These are phyloP conservation scores for Tenualosa thibaudeaui DNA, from an alignment of 2,797 vertebrate genomes.

Conservation along the genomic window DNA sequence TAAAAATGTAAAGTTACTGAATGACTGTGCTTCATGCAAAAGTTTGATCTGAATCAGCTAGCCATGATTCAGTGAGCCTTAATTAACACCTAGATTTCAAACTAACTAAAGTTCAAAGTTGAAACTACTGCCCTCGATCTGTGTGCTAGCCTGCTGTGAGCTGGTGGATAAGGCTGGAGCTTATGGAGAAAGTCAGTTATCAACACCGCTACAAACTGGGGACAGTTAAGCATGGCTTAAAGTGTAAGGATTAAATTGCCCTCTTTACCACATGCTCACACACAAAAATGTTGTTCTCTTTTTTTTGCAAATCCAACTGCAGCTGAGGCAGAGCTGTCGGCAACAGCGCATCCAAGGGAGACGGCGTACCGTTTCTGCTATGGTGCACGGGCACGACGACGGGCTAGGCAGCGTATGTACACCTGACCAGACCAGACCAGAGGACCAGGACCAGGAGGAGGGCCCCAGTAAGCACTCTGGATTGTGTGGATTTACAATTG, in stretches of 20 bases:
- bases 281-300: neutral
- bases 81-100: neutral
- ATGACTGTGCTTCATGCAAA: neutral
- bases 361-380: conserved; percentile 30
- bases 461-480: neutral
- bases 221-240: neutral
- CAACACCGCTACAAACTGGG: neutral
- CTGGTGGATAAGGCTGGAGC: neutral
- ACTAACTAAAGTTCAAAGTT: too few relatives aligned
- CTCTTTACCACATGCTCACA: neutral
- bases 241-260: neutral
- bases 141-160: neutral
- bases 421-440: neutral
- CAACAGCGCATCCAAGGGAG: conserved; percentile 33
- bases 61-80: neutral
- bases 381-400: neutral
- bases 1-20: neutral
- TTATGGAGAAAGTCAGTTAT: neutral
- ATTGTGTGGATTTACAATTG: neutral
- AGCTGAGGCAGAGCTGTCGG: conserved; percentile 43
- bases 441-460: neutral
- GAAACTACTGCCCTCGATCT: too few relatives aligned
- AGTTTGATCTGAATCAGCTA: neutral
- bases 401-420: neutral
- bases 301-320: neutral